These are phyloP conservation scores for Listronotus bonariensis DNA, from an alignment of 1,140 invertebrate species.

Conservation along the genomic window DNA sequence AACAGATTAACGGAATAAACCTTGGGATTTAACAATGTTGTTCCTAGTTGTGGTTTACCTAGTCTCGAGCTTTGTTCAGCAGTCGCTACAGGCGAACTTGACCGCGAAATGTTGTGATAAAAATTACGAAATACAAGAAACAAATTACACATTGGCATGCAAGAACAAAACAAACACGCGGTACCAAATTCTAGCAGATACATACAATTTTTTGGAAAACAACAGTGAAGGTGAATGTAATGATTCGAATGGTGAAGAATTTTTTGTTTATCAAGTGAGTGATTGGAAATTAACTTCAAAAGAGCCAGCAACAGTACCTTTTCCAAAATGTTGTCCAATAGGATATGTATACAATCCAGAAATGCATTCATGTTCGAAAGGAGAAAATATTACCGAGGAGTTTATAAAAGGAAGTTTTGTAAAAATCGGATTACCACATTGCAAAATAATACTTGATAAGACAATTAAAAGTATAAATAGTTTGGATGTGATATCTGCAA, in stretches of 20 bases:
- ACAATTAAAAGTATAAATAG: constrained; percentile 1
- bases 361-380: constrained; percentile 35
- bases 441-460: constrained; percentile 38
- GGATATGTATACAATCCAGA: constrained; percentile 35
- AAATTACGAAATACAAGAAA: constrained; percentile 3
- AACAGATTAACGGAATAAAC: constrained; percentile 4
- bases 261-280: constrained; percentile 15
- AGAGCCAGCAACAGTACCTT: background rate
- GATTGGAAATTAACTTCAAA: background rate
- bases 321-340: constrained; percentile 46
- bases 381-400: constrained; percentile 7
- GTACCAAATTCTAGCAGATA: constrained; percentile 9
- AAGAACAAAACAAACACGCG: background rate
- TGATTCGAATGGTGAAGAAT: constrained; percentile 7
- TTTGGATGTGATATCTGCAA: constrained; percentile 17
- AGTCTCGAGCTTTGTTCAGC: background rate
- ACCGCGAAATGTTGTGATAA: constrained; percentile 20
- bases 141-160: constrained; percentile 3
- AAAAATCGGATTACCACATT: constrained; percentile 39
- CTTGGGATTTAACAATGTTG: constrained; percentile 23
- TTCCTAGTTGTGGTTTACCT: background rate
- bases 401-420: constrained; percentile 35
- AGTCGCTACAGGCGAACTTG: background rate
- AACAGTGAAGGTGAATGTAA: constrained; percentile 12
- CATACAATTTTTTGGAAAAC: constrained; percentile 5